Evolutionary conservation across 2,888 invertebrate species (phyloP), one percentile per base, ranked within the genome.

Genomic region (Drosophila bunnanda): DNA sequence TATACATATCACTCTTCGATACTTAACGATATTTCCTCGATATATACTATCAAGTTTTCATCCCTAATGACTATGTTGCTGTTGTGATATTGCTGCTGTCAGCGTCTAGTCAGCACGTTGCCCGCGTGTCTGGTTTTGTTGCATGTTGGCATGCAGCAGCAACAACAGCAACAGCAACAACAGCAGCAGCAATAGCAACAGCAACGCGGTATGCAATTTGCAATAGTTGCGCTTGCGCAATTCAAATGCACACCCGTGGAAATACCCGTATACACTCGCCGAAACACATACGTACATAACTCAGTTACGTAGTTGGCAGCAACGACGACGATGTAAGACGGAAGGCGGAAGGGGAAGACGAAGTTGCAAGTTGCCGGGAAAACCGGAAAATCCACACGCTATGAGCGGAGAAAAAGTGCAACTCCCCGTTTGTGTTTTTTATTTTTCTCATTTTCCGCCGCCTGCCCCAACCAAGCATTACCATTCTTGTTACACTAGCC

Each of bases 181-280:
- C 61, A 59, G 22, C 39, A 44, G 22, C 70, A 59, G 32, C 15
- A 60, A 46, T 64, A 36, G 28, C 69, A 58, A 32, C 68, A 55
- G 82, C 81, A 75, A 75, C 75, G 82, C 79, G 83, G 85, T 78
- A 85, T 84, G 85, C 88, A 84, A 84, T 84, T 84, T 84, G 83
- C 83, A 84, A 84, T 88, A 84, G 88, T 82, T 84, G 88, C 80
- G 85, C 88, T 83, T 83, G 83, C 88, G 83, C 83, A 84, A 84
- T 88, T 83, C 83, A 83, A 83, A 83, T 87, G 82, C 82, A 75
- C 75, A 79, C 60, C 74, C 54, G 61, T 43, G 67, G 28, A 74
- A 54, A 66, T 39, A 70, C 43, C 71, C 34, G 52, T 30, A 73
- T 46, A 72, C 30, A 62, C 43, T 52, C 36, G 10, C 20, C 52